Evolutionary conservation across 1,140 invertebrate genomes (phyloP).

Genomic region (Scaptodrosophila lebanonensis): DNA sequence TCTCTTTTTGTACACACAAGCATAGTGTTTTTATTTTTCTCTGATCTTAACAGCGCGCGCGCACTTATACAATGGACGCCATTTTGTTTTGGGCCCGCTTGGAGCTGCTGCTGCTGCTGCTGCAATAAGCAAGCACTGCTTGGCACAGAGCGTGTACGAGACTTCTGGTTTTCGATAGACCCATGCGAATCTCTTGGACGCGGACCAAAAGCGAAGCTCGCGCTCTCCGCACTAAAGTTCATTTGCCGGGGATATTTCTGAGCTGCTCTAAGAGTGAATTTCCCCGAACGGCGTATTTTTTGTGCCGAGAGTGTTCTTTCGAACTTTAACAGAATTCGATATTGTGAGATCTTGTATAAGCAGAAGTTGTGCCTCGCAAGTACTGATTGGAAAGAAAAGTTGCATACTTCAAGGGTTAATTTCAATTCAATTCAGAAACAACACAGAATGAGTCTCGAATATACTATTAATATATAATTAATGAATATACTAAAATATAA

Average conservation of each 20-base stretch:
- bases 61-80: slow-evolving; percentile 40
- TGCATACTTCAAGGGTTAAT: too few relatives aligned
- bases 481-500: too few relatives aligned
- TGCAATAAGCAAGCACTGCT: slow-evolving; percentile 2
- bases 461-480: too few relatives aligned
- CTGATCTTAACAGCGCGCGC: slow-evolving; percentile 46
- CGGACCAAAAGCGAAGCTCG: slow-evolving; percentile 26
- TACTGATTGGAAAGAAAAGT: too few relatives aligned
- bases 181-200: background rate
- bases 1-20: slow-evolving; percentile 12
- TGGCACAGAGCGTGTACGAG: slow-evolving; percentile 11
- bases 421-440: too few relatives aligned
- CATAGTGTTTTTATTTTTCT: slow-evolving; percentile 20
- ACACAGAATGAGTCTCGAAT: too few relatives aligned
- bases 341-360: too few relatives aligned
- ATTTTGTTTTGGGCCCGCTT: slow-evolving; percentile 40
- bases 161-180: slow-evolving; percentile 50
- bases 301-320: too few relatives aligned
- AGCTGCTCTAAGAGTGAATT: slow-evolving; percentile 22
- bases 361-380: too few relatives aligned
- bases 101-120: too few relatives aligned
- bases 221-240: slow-evolving; percentile 33
- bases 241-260: slow-evolving; percentile 19
- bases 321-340: too few relatives aligned
- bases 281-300: slow-evolving; percentile 5